A percentile compares a stretch with the other conserved stretches of the same genome.
These are phyloP conservation scores for Callosobruchus maculatus DNA, from an alignment of 2,888 invertebrate genomes.

Conservation along the genomic window DNA sequence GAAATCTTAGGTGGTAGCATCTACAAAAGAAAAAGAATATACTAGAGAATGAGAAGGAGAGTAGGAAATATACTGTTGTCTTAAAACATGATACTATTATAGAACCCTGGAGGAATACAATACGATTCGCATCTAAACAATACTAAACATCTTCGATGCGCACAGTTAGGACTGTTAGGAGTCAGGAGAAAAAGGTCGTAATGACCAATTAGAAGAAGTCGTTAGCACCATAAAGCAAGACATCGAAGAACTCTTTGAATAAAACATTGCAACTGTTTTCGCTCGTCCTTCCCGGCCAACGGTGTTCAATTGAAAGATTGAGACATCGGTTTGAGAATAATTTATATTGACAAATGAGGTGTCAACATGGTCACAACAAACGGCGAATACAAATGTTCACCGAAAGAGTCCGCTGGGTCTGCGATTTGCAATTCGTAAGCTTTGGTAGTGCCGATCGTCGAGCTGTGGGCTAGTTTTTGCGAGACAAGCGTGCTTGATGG, in stretches of 20 bases:
- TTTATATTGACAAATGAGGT: slow-evolving; percentile 50
- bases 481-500: slow-evolving; percentile 2
- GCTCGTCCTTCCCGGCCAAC: slow-evolving; percentile 19
- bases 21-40: too few species aligned
- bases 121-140: too few species aligned
- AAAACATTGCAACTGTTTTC: slow-evolving; percentile 21
- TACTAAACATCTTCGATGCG: too few species aligned
- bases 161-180: too few species aligned
- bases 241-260: slow-evolving; percentile 14
- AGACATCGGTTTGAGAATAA: slow-evolving; percentile 44
- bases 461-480: slow-evolving; percentile 40
- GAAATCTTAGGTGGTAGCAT: too few species aligned
- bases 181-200: neutral
- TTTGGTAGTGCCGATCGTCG: slow-evolving; percentile 10
- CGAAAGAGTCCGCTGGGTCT: slow-evolving; percentile 23
- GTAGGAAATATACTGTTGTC: too few species aligned
- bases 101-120: too few species aligned
- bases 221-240: neutral
- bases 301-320: slow-evolving; percentile 32
- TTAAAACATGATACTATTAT: too few species aligned
- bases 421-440: slow-evolving; percentile 44
- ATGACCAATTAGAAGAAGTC: neutral
- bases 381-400: slow-evolving; percentile 47
- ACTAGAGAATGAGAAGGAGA: too few species aligned
- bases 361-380: slow-evolving; percentile 45